Conservation (phyloP, 2,113 vertebrate genomes). For the Caracal caracal region DNA sequence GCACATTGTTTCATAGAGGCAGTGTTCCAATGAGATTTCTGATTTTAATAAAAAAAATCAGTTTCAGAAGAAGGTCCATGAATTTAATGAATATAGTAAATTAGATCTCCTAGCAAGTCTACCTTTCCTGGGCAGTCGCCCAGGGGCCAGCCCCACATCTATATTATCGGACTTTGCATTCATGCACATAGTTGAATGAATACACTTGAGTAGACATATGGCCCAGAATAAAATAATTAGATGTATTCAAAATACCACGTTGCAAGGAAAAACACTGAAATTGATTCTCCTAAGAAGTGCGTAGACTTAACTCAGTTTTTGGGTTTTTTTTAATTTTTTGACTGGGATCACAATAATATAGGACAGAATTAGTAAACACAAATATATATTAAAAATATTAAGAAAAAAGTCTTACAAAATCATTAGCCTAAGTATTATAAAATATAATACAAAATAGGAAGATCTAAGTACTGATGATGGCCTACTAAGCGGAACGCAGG, state of each 20-base stretch:
- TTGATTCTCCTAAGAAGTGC: too few species aligned
- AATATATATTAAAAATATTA: background rate
- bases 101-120: background rate
- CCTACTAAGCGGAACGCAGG: background rate
- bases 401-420: background rate
- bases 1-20: background rate
- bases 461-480: background rate
- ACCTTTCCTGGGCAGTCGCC: accelerated
- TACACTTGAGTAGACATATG: background rate
- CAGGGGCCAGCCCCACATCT: accelerated
- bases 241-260: too few species aligned
- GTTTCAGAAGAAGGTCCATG: background rate
- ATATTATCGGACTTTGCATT: background rate
- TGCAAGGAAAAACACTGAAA: too few species aligned
- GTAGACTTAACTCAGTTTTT: too few species aligned
- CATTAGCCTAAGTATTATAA: background rate
- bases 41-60: background rate
- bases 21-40: background rate
- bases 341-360: background rate
- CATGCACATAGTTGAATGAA: background rate
- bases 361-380: background rate
- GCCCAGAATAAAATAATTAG: background rate
- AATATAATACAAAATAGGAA: background rate
- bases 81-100: background rate
- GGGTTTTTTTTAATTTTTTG: background rate